Evolutionary conservation across 2,888 invertebrate species (phyloP).

Genomic region (Melieria picta): DNA sequence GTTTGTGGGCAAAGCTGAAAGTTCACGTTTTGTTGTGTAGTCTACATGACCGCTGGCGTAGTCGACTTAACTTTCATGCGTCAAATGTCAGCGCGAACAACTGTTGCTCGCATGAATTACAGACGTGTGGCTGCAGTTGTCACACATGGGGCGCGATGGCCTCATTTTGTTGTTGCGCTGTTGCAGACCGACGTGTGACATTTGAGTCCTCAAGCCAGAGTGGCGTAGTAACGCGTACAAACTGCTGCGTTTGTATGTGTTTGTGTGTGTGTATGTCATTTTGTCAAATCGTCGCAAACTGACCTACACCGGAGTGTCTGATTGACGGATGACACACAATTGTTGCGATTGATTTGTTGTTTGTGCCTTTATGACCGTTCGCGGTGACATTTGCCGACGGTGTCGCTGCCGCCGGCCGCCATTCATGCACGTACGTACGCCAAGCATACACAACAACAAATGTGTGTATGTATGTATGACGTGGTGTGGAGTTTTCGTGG

Average conservation of each 20-base stretch:
- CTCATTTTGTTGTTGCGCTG: not conserved
- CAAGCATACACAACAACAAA: not conserved
- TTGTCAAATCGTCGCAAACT: not conserved
- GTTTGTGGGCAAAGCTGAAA: too few relatives aligned
- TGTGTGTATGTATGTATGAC: not conserved
- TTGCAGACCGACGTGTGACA: not conserved
- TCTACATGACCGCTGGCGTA: too few relatives aligned
- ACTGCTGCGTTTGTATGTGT: not conserved
- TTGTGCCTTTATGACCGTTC: not conserved
- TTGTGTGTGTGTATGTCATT: not conserved
- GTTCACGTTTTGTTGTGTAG: too few relatives aligned
- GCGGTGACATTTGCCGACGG: not conserved
- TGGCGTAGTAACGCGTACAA: not conserved
- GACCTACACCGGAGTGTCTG: slow-evolving; percentile 41
- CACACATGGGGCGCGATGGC: too few relatives aligned
- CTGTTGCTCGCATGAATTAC: too few relatives aligned
- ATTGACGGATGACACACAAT: slow-evolving; percentile 57
- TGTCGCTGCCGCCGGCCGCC: not conserved
- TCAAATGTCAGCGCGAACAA: too few relatives aligned
- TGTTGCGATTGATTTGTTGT: slow-evolving; percentile 55
- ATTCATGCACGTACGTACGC: not conserved
- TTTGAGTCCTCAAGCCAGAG: not conserved
- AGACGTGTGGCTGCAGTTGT: too few relatives aligned
- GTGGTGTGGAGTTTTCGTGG: not conserved
- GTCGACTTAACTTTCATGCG: too few relatives aligned